A percentile compares a stretch with the other conserved stretches of the same genome.
These are phyloP conservation scores for Puntigrus tetrazona DNA, from an alignment of 2,113 vertebrate species.

Conservation along the genomic window DNA sequence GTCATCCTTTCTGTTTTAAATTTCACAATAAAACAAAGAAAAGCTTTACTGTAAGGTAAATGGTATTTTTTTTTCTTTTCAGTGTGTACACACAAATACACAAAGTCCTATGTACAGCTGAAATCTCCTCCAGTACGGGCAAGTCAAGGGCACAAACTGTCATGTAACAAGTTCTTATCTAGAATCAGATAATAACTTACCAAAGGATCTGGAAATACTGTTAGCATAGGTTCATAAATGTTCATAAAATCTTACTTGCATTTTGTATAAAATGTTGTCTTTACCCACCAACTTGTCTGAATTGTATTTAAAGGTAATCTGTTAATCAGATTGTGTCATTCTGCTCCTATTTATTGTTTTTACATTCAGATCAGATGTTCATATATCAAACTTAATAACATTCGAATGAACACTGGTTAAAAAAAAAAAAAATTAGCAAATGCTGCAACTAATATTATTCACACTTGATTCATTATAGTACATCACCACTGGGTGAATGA, in stretches of 20 bases:
- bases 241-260: not conserved
- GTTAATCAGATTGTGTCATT: not conserved
- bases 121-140: constrained; percentile 52
- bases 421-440: constrained; percentile 54
- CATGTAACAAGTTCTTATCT: constrained; percentile 23
- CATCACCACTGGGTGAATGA: constrained; percentile 70
- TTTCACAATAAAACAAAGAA: constrained; percentile 79
- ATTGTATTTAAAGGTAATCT: not conserved
- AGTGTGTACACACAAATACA: constrained; percentile 74
- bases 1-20: constrained; percentile 68
- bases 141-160: constrained; percentile 3
- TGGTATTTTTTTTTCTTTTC: constrained; percentile 56
- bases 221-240: not conserved
- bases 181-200: not conserved
- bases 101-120: constrained; percentile 76
- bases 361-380: constrained; percentile 18
- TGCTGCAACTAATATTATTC: constrained; percentile 72
- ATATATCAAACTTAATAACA: constrained; percentile 35
- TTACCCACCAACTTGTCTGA: not conserved
- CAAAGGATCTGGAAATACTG: not conserved
- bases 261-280: not conserved
- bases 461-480: constrained; percentile 75
- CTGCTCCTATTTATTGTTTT: not conserved
- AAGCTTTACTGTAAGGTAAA: constrained; percentile 70
- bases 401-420: constrained; percentile 39